Base-by-base conservation (phyloP, 2,113 vertebrate species). In the Phalacrocorax pelagicus region DNA sequence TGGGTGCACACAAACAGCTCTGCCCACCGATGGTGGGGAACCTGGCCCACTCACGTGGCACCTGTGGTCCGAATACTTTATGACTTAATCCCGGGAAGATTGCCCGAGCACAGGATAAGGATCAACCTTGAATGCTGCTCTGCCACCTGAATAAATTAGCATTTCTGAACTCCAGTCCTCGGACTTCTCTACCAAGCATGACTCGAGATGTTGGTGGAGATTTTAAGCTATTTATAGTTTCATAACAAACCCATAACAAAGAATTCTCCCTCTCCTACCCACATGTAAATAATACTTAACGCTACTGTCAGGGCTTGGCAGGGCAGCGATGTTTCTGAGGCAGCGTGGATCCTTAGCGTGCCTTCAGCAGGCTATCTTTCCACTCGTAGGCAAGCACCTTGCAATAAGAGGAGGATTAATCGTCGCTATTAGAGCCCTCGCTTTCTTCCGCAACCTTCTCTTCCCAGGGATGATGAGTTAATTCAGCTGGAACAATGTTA, bases 401-500 rank as follows among this genome's bases (percentile, higher is more conserved):
- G 77, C 83, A 87, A 38, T 47, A 90, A 86, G 94, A 96, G 72
- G 73, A 95, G 93, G 94, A 97, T 97, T 97, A 97, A 97, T 98
- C 44, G 54, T 26, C 4, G 3, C 71, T 94, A 89, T 94, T 95
- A 96, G 86, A 88, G 83, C 62, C 84, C 52, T 94, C 2, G 5
- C 22, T 57, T 69, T 95, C 85, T 77, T 91, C 36, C 36, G 72
- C 97, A 98, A 72, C 90, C 88, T 86, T 54, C 96, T 96, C 77
- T 88, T 97, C 84, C 90, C 26, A 17, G 27, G 72, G 82, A 96
- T 95, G 97, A 98, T 96, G 95, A 96, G 94, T 96, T 97, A 97
- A 97, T 97, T 97, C 96, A 98, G 94, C 95, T 96, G 94, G 96
- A 98, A 97, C 95, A 86, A 94, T 27, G 55, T 90, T 97, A 96